Base-by-base conservation (phyloP, 2,888 invertebrate genomes). In the Diaprepes abbreviatus region DNA sequence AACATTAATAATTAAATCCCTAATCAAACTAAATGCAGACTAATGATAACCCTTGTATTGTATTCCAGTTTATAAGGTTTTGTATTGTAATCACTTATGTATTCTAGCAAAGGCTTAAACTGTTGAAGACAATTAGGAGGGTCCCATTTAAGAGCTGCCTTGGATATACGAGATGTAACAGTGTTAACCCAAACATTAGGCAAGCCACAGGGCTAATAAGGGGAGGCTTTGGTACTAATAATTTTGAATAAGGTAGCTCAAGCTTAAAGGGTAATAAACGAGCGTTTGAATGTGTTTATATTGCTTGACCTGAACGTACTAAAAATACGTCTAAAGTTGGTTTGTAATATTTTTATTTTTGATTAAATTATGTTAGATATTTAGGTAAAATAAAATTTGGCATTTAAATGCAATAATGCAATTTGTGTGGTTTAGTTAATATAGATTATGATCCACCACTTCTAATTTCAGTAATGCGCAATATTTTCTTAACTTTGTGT, bases 31-130 rank as follows among this genome's bases (percentile, higher is more conserved):
- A 43, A 43, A 43, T 43, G 17, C 21, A 43, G 19, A 21, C 17
- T 43, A 43, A 17, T 19, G 43, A 43, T 43, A 43, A 43, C 43
- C 43, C 43, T 43, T 43, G 43, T 43, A 43, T 43, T 43, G 43
- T 43, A 43, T 43, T 43, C 43, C 43, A 43, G n/a, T 43, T 43
- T 43, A 43, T 43, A 43, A 43, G 43, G 43, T 48, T 48, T 48
- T 48, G 48, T 48, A 48, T 48, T 28, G 48, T 48, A 28, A 48
- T 48, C 48, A 48, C 48, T 48, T 48, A 48, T 28, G 28, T 48
- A 28, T 24, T 43, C 43, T 14, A 43, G 43, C 43, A 21, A 43
- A 24, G 28, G 48, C 48, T 48, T 28, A 48, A 28, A 28, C 14
- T 48, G 24, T 48, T 48, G 14, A 48, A 48, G 48, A 28, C 48